Evolutionary conservation across 2,888 invertebrate genomes (phyloP).

Genomic region (Polydrusus cervinus): DNA sequence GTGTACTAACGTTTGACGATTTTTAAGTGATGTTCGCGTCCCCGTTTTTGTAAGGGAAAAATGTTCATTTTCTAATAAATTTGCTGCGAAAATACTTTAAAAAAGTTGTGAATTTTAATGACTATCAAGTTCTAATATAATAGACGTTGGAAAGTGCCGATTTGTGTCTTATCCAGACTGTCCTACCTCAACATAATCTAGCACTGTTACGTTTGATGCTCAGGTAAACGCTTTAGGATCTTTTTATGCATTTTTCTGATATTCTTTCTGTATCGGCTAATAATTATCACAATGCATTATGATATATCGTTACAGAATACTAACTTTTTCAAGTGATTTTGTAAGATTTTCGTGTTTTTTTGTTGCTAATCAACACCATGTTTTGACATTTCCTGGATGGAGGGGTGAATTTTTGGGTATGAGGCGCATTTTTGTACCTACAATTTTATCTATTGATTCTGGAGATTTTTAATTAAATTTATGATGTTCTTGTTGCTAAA

Average conservation of each 20-base stretch:
- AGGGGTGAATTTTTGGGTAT: slow-evolving; percentile 21
- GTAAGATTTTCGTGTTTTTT: slow-evolving; percentile 25
- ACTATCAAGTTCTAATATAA: slow-evolving; percentile 21
- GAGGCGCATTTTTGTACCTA: slow-evolving; percentile 29
- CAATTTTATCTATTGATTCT: slow-evolving; percentile 28
- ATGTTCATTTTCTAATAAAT: slow-evolving; percentile 44
- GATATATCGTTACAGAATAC: not conserved
- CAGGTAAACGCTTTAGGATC: slow-evolving; percentile 56
- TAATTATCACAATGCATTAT: not conserved
- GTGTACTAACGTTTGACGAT: slow-evolving; percentile 48
- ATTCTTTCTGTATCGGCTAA: slow-evolving; percentile 14
- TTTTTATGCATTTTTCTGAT: slow-evolving; percentile 31
- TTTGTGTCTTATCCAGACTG: slow-evolving; percentile 44
- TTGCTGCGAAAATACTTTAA: slow-evolving; percentile 3
- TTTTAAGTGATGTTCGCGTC: slow-evolving; percentile 62
- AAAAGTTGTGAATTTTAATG: slow-evolving; percentile 30
- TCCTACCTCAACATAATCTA: slow-evolving; percentile 51
- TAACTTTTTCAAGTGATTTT: not conserved
- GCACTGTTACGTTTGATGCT: slow-evolving; percentile 58
- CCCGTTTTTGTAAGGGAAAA: slow-evolving; percentile 55
- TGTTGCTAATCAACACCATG: slow-evolving; percentile 33
- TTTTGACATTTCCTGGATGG: slow-evolving; percentile 43
- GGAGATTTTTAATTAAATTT: slow-evolving; percentile 6
- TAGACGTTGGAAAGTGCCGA: slow-evolving; percentile 30
- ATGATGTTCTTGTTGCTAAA: not conserved